Evolutionary conservation across 2,797 vertebrate species (phyloP), one percentile per base, ranked within the genome.

Genomic region (Benthosema pterotum): DNA sequence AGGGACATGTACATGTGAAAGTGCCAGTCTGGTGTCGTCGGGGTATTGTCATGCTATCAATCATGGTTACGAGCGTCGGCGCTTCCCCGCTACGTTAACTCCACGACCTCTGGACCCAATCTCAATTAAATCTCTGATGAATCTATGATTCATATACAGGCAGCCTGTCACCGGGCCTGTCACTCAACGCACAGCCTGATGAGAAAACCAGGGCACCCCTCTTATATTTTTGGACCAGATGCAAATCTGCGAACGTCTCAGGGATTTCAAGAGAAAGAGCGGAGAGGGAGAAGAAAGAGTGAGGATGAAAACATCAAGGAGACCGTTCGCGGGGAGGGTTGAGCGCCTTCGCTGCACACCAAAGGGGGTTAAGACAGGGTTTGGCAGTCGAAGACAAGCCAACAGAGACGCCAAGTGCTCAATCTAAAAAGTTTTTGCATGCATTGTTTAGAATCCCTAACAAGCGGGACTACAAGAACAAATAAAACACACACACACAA

Each of bases 381-480:
- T 92, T 87, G 91, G 88, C 86, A 91, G 84, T 82, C 77, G 79
- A 84, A 89, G 83, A 87, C 83, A 88, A 88, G 88, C 88, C 91
- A 91, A 91, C 89, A 86, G 90, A 92, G 91, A 91, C 91, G 76
- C 78, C 63, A 58, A 84, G 83, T 81, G 81, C 86, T 83, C 87
- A 90, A 91, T 89, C 88, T 89, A 88, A 89, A 89, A 92, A 88
- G 86, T 92, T 92, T n/a, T 93, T 72, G 78, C 65, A 86, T 77
- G 86, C 89, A 87, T 91, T 93, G 90, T 91, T 91, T 91, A 83
- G 88, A 90, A 92, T 87, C 77, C 83, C 82, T 88, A 93, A 92
- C 90, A 91, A 92, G 91, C 52, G 88, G 84, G 88, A 90, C 83
- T 87, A 78, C 68, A 79, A 87, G 88, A 32, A n/a, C n/a, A 38